A percentile compares a stretch with the other conserved stretches of the same genome.
These are phyloP conservation scores for Athene cunicularia DNA, from an alignment of 2,113 vertebrate species.

Conservation along the genomic window DNA sequence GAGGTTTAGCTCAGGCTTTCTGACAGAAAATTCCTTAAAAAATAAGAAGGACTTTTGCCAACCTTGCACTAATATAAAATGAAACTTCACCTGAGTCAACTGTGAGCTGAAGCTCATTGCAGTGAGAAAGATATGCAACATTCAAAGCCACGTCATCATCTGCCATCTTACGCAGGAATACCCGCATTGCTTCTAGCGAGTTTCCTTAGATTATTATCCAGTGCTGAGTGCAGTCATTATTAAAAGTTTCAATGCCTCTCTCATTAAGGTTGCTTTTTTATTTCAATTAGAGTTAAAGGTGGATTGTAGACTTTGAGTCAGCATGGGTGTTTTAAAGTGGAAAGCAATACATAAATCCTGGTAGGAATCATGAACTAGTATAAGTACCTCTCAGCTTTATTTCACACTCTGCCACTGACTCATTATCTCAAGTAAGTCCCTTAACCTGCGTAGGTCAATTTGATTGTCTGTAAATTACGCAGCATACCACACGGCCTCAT, in stretches of 20 bases:
- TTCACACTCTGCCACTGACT: background rate
- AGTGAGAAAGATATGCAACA: background rate
- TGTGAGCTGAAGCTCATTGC: background rate
- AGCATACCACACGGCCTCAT: background rate
- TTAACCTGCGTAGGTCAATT: background rate
- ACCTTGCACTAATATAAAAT: background rate
- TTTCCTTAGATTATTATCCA: background rate
- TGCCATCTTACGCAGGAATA: background rate
- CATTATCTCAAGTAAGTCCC: conserved; percentile 4
- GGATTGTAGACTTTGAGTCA: background rate
- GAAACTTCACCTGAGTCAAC: background rate
- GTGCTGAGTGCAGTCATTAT: background rate
- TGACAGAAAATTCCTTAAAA: background rate
- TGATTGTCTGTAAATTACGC: background rate
- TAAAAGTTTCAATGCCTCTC: background rate
- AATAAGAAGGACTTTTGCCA: background rate
- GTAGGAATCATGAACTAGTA: background rate
- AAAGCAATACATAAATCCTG: background rate
- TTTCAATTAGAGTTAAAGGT: background rate
- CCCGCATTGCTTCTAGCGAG: background rate
- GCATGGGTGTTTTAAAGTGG: background rate
- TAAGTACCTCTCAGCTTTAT: background rate
- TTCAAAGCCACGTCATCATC: background rate
- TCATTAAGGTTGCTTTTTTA: background rate
- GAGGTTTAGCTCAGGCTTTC: background rate